A percentile compares a stretch with the other conserved stretches of the same genome.
These are phyloP conservation scores for Odontamblyopus rebecca DNA, from an alignment of 2,797 vertebrate species.

Conservation along the genomic window DNA sequence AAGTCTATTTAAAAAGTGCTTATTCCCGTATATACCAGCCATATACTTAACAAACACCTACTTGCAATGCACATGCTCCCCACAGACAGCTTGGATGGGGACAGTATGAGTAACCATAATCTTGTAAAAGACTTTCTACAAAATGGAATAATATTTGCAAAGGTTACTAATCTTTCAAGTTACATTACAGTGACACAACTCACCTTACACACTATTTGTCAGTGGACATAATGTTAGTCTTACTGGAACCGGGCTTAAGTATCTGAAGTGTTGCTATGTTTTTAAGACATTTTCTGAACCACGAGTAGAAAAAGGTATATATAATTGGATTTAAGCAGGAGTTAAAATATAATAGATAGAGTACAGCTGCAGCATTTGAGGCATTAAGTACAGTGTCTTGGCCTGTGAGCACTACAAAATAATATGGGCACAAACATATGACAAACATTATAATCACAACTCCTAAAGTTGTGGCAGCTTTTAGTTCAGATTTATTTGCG, in stretches of 20 bases:
- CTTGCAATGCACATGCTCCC: too few species aligned
- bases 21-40: too few species aligned
- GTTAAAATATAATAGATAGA: constrained; percentile 44
- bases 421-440: constrained; percentile 50
- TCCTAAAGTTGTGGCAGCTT: constrained; percentile 58
- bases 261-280: constrained; percentile 27
- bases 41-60: too few species aligned
- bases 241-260: constrained; percentile 19
- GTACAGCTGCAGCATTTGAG: constrained; percentile 6
- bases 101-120: too few species aligned
- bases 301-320: constrained; percentile 26
- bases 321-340: constrained; percentile 45
- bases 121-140: too few species aligned
- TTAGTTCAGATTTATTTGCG: constrained; percentile 47
- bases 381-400: not conserved
- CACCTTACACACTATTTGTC: not conserved
- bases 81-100: too few species aligned
- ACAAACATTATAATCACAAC: constrained; percentile 54
- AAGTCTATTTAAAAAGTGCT: too few species aligned
- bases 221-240: constrained; percentile 8
- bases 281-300: constrained; percentile 31
- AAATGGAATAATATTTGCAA: too few species aligned
- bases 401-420: constrained; percentile 5
- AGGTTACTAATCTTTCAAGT: not conserved
- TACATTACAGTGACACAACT: not conserved